Conservation (phyloP, 2,113 vertebrate genomes). For the Petrocephalus microphthalmus region DNA sequence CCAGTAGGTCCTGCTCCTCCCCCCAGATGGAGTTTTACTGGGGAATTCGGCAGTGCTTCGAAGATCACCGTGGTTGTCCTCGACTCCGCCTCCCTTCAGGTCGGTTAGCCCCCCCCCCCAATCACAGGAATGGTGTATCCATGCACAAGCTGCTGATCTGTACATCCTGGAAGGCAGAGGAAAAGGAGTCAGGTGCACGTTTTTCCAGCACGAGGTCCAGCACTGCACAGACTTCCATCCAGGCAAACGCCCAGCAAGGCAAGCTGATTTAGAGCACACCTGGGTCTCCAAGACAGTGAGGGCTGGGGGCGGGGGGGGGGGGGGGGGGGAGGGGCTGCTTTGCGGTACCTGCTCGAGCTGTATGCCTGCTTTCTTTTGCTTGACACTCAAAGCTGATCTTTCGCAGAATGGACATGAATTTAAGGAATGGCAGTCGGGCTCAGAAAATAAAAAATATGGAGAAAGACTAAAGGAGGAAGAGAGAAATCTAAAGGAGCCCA, state of each 20-base stretch:
- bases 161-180: not conserved
- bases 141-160: not conserved
- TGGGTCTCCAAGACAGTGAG: not conserved
- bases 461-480: not conserved
- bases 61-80: not conserved
- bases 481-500: not conserved
- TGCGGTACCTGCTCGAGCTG: not conserved
- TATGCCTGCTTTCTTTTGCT: conserved; percentile 5
- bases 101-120: not conserved
- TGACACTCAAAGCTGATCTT: not conserved
- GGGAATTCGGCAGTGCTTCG: conserved; percentile 12
- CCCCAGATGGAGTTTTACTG: conserved; percentile 19
- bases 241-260: not conserved
- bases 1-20: not conserved
- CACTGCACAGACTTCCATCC: not conserved
- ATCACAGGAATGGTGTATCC: not conserved
- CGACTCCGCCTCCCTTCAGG: not conserved
- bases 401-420: conserved; percentile 4
- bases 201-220: not conserved
- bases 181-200: not conserved
- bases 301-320: not conserved
- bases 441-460: not conserved
- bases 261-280: conserved; percentile 9
- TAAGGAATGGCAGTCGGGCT: conserved; percentile 5
- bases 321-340: not conserved